Base-by-base conservation (phyloP, 2,888 invertebrate species). In the Netelia virgata region DNA sequence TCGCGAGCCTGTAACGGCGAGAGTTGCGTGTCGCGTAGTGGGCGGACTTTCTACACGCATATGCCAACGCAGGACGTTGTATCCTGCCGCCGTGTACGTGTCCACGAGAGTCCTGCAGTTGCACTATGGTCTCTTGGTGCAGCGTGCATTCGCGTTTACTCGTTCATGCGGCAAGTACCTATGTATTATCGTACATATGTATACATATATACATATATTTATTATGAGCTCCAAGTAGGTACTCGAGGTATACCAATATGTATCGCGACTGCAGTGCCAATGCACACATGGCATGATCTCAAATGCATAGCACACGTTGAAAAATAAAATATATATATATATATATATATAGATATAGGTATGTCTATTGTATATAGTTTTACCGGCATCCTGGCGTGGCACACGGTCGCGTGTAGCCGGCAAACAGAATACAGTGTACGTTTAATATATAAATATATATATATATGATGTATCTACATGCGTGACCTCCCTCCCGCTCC, bases 31-130 rank as follows among this genome's bases (percentile, higher is more conserved):
- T 88, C 89, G 87, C 88, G 87, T 87, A 88, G 91, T 91, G 90
- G 91, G 90, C 90, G 91, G 88, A 92, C 91, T 92, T 91, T 90
- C 90, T 91, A 84, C 55, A 88, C 82, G 86, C 86, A 83, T 85
- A 86, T 66, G 76, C 84, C 28, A 68, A 47, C 64, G 76, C 68
- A 77, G 50, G 55, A 84, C 75, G 80, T 74, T 70, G 69, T 87
- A 80, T 79, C 75, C 82, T 63, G 79, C 72, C 79, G 55, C 74
- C 50, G 57, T 79, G 41, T 70, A 70, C 20, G 47, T 68, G 11
- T 18, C 8, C 43, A 50, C 10, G 43, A 28, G 23, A 64, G 69
- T 84, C 74, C 72, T 72, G 68, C 28, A 72, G 79, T 73, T 69
- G 57, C 66, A 72, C 70, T 72, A 47, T 64, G 55, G 73, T 59